These are phyloP conservation scores for Actinemys pallida DNA, from an alignment of 2,113 vertebrate species.

Conservation along the genomic window DNA sequence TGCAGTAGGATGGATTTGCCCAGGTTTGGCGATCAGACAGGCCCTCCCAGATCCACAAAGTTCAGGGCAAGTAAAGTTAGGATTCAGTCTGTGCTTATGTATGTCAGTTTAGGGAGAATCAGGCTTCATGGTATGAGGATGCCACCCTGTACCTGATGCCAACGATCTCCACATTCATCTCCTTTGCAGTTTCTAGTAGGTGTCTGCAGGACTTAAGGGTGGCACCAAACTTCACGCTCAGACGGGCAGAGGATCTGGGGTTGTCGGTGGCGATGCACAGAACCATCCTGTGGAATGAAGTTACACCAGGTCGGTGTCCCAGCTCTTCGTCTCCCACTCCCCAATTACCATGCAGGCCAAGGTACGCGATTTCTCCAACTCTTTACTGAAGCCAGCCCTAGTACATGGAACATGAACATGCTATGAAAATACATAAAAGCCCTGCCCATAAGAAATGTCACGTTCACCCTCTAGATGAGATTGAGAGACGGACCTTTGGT, in stretches of 20 bases:
- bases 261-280: constrained; percentile 75
- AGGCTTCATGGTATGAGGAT: accelerated
- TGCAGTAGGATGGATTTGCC: not conserved
- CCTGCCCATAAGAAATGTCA: not conserved
- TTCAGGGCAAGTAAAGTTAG: not conserved
- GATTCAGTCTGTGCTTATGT: not conserved
- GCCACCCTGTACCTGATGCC: constrained; percentile 77
- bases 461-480: not conserved
- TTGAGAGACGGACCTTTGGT: not conserved
- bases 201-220: constrained; percentile 74
- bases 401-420: not conserved
- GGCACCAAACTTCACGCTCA: constrained; percentile 75
- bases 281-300: constrained; percentile 76
- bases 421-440: not conserved
- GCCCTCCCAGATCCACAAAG: not conserved
- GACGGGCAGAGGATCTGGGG: constrained; percentile 52
- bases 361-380: not conserved
- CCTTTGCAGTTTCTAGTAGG: constrained; percentile 80
- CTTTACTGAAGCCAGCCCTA: not conserved
- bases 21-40: not conserved
- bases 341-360: not conserved
- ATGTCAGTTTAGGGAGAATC: not conserved
- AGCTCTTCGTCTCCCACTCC: not conserved
- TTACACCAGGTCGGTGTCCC: accelerated
- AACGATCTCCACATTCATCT: constrained; percentile 78